Base-by-base conservation (phyloP, 1,140 invertebrate genomes). In the Cydia fagiglandana region DNA sequence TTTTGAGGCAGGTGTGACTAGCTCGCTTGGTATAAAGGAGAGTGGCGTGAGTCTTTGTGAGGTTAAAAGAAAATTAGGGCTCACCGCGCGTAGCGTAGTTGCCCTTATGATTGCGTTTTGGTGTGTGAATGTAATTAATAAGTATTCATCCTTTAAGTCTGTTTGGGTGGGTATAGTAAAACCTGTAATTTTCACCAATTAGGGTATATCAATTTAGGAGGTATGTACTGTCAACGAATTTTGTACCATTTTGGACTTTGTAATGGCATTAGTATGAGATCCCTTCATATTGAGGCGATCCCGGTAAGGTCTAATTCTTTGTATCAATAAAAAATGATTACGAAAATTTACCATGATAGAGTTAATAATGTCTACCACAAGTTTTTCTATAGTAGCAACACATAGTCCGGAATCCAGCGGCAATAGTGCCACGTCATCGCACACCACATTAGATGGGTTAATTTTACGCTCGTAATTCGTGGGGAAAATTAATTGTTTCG, bases 1-100 rank as follows among this genome's bases (percentile, higher is more conserved):
- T 92, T 91, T 89, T 83, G 82, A 78, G 73, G 82, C 84, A 91
- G 90, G 90, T 92, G 90, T 92, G 83, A 91, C 83, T 81, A 81
- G 80, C 80, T 85, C 45, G 70, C 74, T 64, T 28, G 73, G 78
- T 76, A 83, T 79, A 88, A 83, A 86, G 86, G 86, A 78, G 81
- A 88, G 89, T 88, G 86, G 79, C 28, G 74, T 87, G 76, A 50
- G 68, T 53, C 76, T 83, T 83, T 86, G 83, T 86, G 82, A 80
- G 81, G 83, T 88, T 89, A 87, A 79, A 24, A 61, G 79, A 80
- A 47, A 70, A 70, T 70, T 70, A 70, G 66, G 66, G 28, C 66
- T 70, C 34, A 30, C 15, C 7, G 30, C 2, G 66, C 5, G 64
- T 30, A 68, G 13, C 12, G 12, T 13, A 4, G 28, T 45, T 41